Base-by-base conservation (phyloP, 2,888 invertebrate species). In the Lasioglossum morio region DNA sequence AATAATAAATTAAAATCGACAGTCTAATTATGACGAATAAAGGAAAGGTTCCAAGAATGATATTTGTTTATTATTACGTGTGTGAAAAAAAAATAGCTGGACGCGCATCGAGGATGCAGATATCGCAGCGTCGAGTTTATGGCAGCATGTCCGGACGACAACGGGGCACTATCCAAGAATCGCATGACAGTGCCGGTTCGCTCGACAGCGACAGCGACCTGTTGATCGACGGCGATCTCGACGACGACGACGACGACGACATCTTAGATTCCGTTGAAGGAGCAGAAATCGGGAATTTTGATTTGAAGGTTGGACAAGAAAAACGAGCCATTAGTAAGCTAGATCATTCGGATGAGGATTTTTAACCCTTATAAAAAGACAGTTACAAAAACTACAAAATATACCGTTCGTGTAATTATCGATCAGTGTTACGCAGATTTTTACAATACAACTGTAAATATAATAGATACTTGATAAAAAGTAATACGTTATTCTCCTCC, bases 221-320 rank as follows among this genome's bases (percentile, higher is more conserved):
- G 87, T 95, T 96, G 77, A 96, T 96, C 77, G 97, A 96, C 91
- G 96, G 96, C 69, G 96, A 96, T 87, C 96, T 96, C 93, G 95
- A 96, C 93, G 95, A 96, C 96, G 88, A 97, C 93, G 95, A 97
- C 96, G 66, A 66, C n/a, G 96, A 96, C 93, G 94, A 97, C 94
- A 92, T 95, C 30, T 79, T 94, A n/a, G 94, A 94, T 83, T 91
- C 93, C 5, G 90, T 92, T 0, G 91, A 87, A 48, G 89, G 88
- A n/a, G 81, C 92, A n/a, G 93, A 93, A 40, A 90, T 94, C 2
- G 89, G 89, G 4, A 91, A 89, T 16, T 94, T 93, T 37, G 93
- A 94, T 81, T 66, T 90, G 2, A 94, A 95, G 86, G 88, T 84
- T 5, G 92, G 87, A 27, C 91, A 92, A 53, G 95, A 95, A 75